phyloP scores from a whole-genome alignment of 2,888 invertebrate species.

The Metellina segmentata region DNA sequence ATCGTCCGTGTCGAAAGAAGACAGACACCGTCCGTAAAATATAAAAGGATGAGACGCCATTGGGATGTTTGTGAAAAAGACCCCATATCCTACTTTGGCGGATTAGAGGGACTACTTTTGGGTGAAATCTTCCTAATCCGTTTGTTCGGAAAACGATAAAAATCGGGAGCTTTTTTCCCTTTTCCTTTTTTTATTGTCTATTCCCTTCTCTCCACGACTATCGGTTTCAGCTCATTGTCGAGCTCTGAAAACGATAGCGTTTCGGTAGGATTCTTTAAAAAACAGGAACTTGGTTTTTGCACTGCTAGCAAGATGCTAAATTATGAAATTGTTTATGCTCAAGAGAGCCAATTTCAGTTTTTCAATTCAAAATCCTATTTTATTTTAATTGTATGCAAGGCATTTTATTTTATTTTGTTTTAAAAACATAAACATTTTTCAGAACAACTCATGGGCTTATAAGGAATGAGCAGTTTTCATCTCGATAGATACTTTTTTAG shows the following conservation, averaged over 20 bases:
- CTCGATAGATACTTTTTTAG: no score
- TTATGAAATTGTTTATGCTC: no score
- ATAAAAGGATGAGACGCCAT: constrained; percentile 63
- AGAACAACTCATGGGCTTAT: no score
- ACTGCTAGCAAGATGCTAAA: no score
- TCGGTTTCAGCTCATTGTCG: constrained; percentile 8
- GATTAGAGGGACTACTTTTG: constrained; percentile 67
- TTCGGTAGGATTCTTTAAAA: constrained; percentile 26
- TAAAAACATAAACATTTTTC: no score
- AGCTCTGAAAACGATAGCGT: constrained; percentile 56
- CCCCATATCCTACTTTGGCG: constrained; percentile 38
- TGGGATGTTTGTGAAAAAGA: constrained; percentile 43
- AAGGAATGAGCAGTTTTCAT: no score
- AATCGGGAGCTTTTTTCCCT: constrained; percentile 49
- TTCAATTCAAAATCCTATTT: no score
- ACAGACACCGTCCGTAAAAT: background rate
- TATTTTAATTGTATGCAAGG: no score
- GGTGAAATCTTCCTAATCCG: constrained; percentile 72
- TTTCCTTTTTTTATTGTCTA: no score
- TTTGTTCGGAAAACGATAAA: constrained; percentile 73
- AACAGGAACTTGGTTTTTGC: background rate
- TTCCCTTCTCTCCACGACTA: background rate
- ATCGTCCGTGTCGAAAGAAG: constrained; percentile 41
- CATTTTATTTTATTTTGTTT: no score
- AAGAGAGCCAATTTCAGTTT: no score